Conservation (phyloP, 2,888 invertebrate genomes). For the Cryptus viduatorius region DNA sequence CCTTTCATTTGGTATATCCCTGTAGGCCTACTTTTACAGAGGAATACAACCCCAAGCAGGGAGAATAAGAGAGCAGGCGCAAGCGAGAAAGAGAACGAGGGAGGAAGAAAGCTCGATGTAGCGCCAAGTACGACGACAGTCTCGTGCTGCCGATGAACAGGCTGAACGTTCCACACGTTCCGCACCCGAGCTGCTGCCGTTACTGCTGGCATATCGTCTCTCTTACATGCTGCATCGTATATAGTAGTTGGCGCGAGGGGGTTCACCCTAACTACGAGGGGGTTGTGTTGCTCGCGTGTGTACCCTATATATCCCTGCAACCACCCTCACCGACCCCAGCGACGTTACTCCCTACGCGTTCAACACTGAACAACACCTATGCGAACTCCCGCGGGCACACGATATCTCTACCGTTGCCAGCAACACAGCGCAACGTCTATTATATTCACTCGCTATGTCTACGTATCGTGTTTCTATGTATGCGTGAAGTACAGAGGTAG, state of each 20-base stretch:
- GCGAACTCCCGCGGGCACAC: slow-evolving; percentile 63
- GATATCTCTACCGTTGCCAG: slow-evolving; percentile 66
- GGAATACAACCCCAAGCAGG: slow-evolving; percentile 54
- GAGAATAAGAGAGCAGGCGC: slow-evolving; percentile 1
- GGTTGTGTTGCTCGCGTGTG: slow-evolving; percentile 54
- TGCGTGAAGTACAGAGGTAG: slow-evolving; percentile 35
- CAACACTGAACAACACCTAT: slow-evolving; percentile 58
- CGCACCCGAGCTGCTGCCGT: slow-evolving; percentile 33
- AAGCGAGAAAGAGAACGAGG: slow-evolving; percentile 18
- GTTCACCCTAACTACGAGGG: slow-evolving; percentile 48
- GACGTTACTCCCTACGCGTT: slow-evolving; percentile 35
- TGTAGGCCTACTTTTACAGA: slow-evolving; percentile 66
- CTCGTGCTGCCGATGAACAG: slow-evolving; percentile 26
- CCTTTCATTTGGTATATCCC: slow-evolving; percentile 30
- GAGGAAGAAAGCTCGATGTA: slow-evolving; percentile 40
- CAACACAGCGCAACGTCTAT: slow-evolving; percentile 52
- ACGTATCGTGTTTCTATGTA: too few species aligned
- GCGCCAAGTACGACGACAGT: slow-evolving; percentile 49
- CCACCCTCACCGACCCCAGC: slow-evolving; percentile 56
- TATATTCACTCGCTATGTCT: slow-evolving; percentile 31
- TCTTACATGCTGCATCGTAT: slow-evolving; percentile 39
- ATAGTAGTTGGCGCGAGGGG: slow-evolving; percentile 43
- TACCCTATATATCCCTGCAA: slow-evolving; percentile 53
- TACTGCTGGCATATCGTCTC: slow-evolving; percentile 33
- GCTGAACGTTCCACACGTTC: slow-evolving; percentile 54